A percentile compares a stretch with the other conserved stretches of the same genome.
These are phyloP conservation scores for Stegostoma tigrinum DNA, from an alignment of 2,113 vertebrate genomes.

Conservation along the genomic window DNA sequence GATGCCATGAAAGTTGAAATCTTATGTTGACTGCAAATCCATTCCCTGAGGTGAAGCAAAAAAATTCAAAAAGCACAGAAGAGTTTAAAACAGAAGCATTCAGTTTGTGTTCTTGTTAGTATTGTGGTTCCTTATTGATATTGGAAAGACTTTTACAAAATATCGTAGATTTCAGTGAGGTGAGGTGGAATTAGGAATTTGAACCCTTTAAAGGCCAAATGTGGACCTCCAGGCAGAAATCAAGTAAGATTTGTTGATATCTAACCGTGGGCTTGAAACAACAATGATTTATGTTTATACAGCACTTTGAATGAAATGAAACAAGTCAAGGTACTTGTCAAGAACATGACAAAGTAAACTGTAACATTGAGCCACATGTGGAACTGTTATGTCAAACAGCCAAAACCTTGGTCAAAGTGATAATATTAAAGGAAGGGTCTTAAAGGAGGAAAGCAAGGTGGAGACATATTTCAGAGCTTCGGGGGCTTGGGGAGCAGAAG, in stretches of 20 bases:
- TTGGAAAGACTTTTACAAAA: background rate
- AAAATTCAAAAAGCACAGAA: background rate
- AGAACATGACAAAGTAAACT: too few species aligned
- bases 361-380: too few species aligned
- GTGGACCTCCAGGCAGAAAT: background rate
- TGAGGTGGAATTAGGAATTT: background rate
- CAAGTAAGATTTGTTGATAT: background rate
- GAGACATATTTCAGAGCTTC: too few species aligned
- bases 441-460: too few species aligned
- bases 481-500: too few species aligned
- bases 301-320: too few species aligned
- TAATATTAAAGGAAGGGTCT: too few species aligned
- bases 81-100: background rate
- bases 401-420: too few species aligned
- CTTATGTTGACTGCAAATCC: background rate
- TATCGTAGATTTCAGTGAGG: background rate
- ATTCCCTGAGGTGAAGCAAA: background rate
- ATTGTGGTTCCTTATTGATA: background rate
- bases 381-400: too few species aligned
- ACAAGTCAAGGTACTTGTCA: too few species aligned
- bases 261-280: background rate
- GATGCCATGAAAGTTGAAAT: background rate
- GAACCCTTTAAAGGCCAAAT: background rate
- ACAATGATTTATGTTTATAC: too few species aligned
- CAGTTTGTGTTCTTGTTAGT: background rate